Percentiles rank a stretch among this genome's conserved stretches.
Evolutionary conservation across 2,797 vertebrate genomes (phyloP).

Genomic region (Limnodromus scolopaceus): DNA sequence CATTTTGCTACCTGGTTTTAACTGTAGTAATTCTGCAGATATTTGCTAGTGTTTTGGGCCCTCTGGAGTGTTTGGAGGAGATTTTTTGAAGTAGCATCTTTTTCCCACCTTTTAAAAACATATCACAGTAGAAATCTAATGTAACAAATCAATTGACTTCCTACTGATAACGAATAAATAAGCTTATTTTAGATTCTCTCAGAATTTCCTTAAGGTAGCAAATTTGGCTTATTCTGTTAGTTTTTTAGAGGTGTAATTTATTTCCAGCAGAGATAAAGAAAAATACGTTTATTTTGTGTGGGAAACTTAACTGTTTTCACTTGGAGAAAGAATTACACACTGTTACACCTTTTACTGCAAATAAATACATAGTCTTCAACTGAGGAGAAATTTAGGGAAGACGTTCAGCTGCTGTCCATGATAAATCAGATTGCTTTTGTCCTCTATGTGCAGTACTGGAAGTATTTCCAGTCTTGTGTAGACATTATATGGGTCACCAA

Average conservation of each 20-base stretch:
- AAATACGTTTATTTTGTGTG: not conserved
- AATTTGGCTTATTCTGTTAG: not conserved
- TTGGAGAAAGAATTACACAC: not conserved
- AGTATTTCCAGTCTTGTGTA: not conserved
- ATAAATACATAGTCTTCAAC: not conserved
- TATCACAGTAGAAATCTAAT: not conserved
- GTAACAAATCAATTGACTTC: not conserved
- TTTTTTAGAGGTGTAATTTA: not conserved
- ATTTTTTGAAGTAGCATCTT: not conserved
- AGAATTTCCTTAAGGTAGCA: not conserved
- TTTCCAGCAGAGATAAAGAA: not conserved
- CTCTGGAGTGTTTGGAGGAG: not conserved
- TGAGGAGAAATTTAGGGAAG: not conserved
- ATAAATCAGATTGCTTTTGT: not conserved
- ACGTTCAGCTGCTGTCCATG: not conserved
- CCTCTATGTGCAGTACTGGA: not conserved
- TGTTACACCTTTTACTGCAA: not conserved
- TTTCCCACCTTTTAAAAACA: not conserved
- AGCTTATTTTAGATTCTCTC: not conserved
- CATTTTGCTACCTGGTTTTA: not conserved
- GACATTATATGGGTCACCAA: not conserved
- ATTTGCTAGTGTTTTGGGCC: not conserved
- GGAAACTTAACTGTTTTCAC: fast-evolving
- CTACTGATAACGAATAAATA: not conserved
- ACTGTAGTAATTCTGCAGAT: not conserved